Evolutionary conservation across 1,140 invertebrate species (phyloP).

Genomic region (Eubasilissa regina): DNA sequence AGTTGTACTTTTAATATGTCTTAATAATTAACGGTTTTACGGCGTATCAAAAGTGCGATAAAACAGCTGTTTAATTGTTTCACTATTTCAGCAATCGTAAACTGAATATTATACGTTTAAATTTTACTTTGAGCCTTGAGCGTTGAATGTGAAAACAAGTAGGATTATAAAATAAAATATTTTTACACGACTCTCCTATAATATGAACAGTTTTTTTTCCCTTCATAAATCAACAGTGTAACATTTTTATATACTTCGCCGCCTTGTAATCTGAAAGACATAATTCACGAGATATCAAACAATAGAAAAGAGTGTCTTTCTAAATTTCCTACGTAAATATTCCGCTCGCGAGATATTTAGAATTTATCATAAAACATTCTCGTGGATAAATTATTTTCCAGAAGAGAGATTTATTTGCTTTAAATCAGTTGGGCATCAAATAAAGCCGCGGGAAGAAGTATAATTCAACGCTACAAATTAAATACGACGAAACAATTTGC

Average conservation of each 20-base stretch:
- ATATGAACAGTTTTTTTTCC: no score
- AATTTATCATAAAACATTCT: conserved; percentile 7
- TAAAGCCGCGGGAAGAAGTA: neutral
- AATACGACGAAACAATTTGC: conserved; percentile 6
- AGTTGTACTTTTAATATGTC: no score
- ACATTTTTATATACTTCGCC: neutral
- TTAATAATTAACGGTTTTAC: no score
- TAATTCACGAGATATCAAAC: neutral
- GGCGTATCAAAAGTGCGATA: no score
- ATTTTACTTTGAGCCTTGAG: no score
- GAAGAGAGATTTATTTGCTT: conserved; percentile 3
- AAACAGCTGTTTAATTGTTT: no score
- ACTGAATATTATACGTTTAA: no score
- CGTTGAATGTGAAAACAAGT: no score
- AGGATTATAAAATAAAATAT: no score
- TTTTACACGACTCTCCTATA: no score
- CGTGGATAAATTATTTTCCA: conserved; percentile 5
- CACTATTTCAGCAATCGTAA: no score
- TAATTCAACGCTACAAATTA: conserved; percentile 1
- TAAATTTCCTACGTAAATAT: neutral
- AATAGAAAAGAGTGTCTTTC: neutral
- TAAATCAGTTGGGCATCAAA: conserved; percentile 5
- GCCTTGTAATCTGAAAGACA: neutral
- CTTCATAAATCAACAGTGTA: no score
- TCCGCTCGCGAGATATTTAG: neutral